These are phyloP conservation scores for Melanostoma mellinum DNA, from an alignment of 2,888 invertebrate genomes.

Conservation along the genomic window DNA sequence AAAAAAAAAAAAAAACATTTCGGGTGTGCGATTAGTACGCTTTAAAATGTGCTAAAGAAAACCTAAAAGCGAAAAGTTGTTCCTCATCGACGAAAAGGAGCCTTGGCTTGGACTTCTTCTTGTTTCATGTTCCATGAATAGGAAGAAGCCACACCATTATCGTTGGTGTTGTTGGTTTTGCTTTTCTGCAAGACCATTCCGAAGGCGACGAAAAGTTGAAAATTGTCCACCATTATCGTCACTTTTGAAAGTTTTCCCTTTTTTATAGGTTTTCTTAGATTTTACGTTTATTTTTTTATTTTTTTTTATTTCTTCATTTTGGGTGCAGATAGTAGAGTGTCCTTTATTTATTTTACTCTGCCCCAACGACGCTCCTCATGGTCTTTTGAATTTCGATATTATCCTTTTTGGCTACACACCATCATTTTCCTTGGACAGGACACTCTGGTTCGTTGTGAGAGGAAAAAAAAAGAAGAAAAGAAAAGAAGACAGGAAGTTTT, in stretches of 20 bases:
- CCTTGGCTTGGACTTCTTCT: slow-evolving; percentile 9
- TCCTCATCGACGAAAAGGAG: background rate
- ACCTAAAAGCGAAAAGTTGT: slow-evolving; percentile 44
- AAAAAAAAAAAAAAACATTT: slow-evolving; percentile 36
- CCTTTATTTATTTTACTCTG: slow-evolving; percentile 49
- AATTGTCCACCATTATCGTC: slow-evolving; percentile 70
- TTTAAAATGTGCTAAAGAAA: slow-evolving; percentile 35
- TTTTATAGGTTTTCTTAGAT: slow-evolving; percentile 18
- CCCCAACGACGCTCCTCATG: background rate
- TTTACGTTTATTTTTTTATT: background rate
- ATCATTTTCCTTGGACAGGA: background rate
- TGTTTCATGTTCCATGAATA: slow-evolving; percentile 30
- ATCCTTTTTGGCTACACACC: slow-evolving; percentile 36
- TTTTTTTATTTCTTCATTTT: background rate
- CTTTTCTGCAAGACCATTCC: slow-evolving; percentile 45
- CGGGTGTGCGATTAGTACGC: slow-evolving; percentile 51
- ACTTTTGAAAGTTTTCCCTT: slow-evolving; percentile 60
- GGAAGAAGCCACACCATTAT: slow-evolving; percentile 7
- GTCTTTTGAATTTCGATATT: slow-evolving; percentile 27
- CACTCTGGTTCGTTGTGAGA: slow-evolving; percentile 14
- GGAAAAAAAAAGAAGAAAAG: background rate
- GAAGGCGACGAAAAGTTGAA: slow-evolving; percentile 68
- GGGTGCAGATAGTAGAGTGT: background rate
- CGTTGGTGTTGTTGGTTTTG: slow-evolving; percentile 11
- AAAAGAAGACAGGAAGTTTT: slow-evolving; percentile 40